A percentile compares a stretch with the other conserved stretches of the same genome.
These are phyloP conservation scores for Tyto alba DNA, from an alignment of 2,113 vertebrate species.

Conservation along the genomic window DNA sequence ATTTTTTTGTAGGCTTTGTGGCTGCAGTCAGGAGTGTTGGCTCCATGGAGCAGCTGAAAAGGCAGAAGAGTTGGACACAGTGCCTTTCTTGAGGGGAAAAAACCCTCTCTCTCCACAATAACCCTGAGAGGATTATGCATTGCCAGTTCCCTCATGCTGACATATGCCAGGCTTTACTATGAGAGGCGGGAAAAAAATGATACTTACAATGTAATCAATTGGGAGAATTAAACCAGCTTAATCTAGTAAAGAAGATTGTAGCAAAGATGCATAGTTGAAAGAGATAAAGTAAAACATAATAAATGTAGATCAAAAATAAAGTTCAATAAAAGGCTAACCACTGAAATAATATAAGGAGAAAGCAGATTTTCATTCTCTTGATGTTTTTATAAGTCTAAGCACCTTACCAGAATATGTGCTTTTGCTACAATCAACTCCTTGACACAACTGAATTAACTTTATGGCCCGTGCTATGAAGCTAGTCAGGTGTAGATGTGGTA, in stretches of 20 bases:
- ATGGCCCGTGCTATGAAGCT: neutral
- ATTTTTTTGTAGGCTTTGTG: neutral
- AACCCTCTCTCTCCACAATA: neutral
- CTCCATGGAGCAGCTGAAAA: neutral
- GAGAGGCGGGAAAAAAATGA: neutral
- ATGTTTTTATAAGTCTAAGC: neutral
- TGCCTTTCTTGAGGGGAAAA: neutral
- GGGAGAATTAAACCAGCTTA: neutral
- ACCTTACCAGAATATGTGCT: neutral
- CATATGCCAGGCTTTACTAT: neutral
- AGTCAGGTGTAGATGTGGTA: neutral
- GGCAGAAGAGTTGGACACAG: neutral
- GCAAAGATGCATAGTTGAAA: neutral
- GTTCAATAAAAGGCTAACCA: neutral
- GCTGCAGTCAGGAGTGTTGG: neutral
- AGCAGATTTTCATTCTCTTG: neutral
- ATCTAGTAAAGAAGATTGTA: neutral
- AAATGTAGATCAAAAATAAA: neutral
- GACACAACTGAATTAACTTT: neutral
- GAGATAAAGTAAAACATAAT: neutral
- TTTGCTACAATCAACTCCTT: neutral
- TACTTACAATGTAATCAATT: neutral
- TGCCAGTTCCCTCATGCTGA: neutral
- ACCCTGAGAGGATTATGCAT: neutral
- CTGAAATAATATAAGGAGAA: neutral